Percentiles rank a stretch among this genome's conserved stretches.
phyloP scores from a whole-genome alignment of 64 coral and sea anemone species.

The Montipora sp. region DNA sequence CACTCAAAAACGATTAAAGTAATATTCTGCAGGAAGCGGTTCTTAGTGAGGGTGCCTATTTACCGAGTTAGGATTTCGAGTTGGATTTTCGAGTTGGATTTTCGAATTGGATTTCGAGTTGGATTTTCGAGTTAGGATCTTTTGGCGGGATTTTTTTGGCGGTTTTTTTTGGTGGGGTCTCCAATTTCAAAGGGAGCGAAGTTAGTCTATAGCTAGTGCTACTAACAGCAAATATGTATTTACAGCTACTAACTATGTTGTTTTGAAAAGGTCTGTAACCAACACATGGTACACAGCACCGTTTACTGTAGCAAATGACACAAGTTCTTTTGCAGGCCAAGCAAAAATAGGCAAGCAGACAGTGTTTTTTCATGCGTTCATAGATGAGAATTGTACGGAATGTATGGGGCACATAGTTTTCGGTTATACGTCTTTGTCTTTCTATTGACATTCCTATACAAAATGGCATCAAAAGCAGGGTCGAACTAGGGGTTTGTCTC shows the following conservation, averaged over 20 bases:
- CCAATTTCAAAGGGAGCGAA: no score
- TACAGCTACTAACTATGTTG: conserved; percentile 31
- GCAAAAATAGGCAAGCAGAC: conserved; percentile 41
- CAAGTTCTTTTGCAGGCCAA: conserved; percentile 27
- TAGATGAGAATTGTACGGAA: conserved; percentile 25
- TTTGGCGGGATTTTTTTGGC: no score
- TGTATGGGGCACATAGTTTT: conserved; percentile 11
- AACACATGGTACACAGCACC: conserved; percentile 26
- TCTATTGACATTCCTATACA: conserved; percentile 12
- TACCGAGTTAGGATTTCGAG: no score
- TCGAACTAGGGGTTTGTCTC: background rate
- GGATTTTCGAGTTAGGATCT: no score
- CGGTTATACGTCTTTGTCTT: background rate
- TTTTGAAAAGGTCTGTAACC: conserved; percentile 43
- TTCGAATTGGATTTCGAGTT: background rate
- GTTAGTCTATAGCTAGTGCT: background rate
- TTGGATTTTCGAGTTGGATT: conserved; percentile 76
- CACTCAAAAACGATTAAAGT: no score
- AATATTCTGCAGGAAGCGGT: no score
- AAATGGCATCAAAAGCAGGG: background rate
- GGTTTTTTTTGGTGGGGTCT: no score
- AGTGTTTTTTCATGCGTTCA: conserved; percentile 39
- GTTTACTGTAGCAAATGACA: conserved; percentile 26
- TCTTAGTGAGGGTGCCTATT: no score
- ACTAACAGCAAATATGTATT: conserved; percentile 34